These are phyloP conservation scores for Pollimyrus isidori DNA, from an alignment of 2,113 vertebrate species.

Conservation along the genomic window DNA sequence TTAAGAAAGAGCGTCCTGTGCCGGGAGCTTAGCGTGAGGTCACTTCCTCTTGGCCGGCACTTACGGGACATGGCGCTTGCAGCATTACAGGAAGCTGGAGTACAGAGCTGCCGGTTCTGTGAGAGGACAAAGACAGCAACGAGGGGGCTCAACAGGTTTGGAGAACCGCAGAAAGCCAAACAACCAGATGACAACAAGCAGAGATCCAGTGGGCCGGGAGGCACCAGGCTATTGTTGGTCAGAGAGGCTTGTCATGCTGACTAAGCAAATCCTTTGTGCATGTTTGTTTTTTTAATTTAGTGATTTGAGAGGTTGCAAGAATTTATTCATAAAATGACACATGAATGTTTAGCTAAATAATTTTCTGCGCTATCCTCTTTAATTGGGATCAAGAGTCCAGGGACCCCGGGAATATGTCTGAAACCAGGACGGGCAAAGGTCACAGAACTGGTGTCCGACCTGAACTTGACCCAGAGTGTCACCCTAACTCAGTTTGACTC, in stretches of 20 bases:
- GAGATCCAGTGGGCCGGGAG: neutral
- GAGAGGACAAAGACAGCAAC: neutral
- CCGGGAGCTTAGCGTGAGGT: neutral
- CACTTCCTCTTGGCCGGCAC: neutral
- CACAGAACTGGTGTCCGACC: neutral
- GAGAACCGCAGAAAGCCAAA: neutral
- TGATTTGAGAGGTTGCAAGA: neutral
- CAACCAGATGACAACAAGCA: neutral
- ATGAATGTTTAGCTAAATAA: neutral
- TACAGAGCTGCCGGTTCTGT: neutral
- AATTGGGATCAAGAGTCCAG: neutral
- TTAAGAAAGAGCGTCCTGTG: constrained; percentile 6
- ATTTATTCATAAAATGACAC: neutral
- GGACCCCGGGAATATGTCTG: neutral
- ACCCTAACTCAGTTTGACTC: neutral
- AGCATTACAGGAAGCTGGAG: neutral
- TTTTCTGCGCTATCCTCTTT: neutral
- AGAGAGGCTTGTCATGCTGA: neutral
- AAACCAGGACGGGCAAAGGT: neutral
- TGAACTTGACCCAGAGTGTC: neutral
- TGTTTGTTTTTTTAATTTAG: neutral
- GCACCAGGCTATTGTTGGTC: neutral
- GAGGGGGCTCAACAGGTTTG: neutral
- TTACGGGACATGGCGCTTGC: neutral
- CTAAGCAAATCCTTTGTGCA: neutral